A percentile compares a stretch with the other conserved stretches of the same genome.
Evolutionary conservation across 2,888 invertebrate genomes (phyloP).

Genomic region (Coelopa pilipes): DNA sequence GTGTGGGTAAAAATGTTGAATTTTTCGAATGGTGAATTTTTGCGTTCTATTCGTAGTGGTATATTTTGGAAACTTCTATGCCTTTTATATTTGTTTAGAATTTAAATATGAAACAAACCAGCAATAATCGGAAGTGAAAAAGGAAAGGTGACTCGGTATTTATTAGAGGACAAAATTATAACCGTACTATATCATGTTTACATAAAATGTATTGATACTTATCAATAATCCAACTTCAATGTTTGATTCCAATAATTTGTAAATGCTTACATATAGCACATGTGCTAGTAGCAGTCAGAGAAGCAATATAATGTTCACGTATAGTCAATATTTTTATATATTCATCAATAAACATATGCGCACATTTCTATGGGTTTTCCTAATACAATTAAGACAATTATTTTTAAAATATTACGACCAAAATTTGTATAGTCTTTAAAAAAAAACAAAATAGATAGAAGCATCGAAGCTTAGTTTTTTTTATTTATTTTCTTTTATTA

Average conservation of each 20-base stretch:
- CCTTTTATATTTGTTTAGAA: slow-evolving; percentile 31
- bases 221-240: background rate
- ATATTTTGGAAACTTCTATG: background rate
- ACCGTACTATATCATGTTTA: too few species aligned
- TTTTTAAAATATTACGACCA: slow-evolving; percentile 7
- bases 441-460: too few species aligned
- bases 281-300: background rate
- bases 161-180: background rate
- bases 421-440: background rate
- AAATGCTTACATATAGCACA: background rate
- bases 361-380: slow-evolving; percentile 27
- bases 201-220: too few species aligned
- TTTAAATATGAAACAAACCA: slow-evolving; percentile 21
- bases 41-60: too few species aligned
- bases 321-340: too few species aligned
- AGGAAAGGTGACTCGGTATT: background rate
- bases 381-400: slow-evolving; percentile 24
- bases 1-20: too few species aligned
- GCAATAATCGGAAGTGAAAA: slow-evolving; percentile 5
- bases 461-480: too few species aligned
- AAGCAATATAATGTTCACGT: too few species aligned
- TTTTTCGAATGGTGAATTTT: too few species aligned
- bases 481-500: too few species aligned
- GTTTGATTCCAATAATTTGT: background rate
- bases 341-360: background rate